phyloP scores from a whole-genome alignment of 2,888 invertebrate genomes.

The Trissolcus japonicus region DNA sequence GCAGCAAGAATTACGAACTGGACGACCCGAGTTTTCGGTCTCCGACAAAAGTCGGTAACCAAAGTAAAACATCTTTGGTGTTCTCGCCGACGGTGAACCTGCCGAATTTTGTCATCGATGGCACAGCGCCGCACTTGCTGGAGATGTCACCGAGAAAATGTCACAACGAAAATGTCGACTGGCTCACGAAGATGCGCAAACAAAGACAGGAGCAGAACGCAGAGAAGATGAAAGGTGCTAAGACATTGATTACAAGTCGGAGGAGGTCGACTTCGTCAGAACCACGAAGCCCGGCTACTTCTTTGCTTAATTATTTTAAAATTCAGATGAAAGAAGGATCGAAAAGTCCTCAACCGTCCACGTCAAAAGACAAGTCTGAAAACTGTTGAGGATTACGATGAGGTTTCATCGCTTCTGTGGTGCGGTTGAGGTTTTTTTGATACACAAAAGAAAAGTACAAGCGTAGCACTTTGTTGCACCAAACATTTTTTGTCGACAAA shows the following conservation, averaged over 20 bases:
- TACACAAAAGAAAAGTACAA: background rate
- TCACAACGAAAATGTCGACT: constrained; percentile 82
- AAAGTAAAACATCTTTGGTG: background rate
- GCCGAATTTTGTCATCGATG: constrained; percentile 86
- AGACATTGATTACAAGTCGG: constrained; percentile 18
- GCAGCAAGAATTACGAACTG: constrained; percentile 61
- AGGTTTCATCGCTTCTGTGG: background rate
- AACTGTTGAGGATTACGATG: constrained; percentile 15
- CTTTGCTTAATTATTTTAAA: constrained; percentile 52
- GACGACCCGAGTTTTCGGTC: constrained; percentile 68
- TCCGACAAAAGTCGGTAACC: constrained; percentile 26
- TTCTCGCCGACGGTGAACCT: constrained; percentile 83
- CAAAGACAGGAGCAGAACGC: constrained; percentile 74
- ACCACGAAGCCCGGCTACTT: constrained; percentile 43
- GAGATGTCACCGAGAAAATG: constrained; percentile 83
- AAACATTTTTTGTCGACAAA: too few species aligned
- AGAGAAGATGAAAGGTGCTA: constrained; percentile 29
- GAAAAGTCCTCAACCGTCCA: constrained; percentile 39
- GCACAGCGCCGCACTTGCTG: constrained; percentile 85
- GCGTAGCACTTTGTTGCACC: background rate
- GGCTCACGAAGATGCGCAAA: constrained; percentile 83
- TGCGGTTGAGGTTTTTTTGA: background rate
- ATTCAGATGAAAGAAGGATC: constrained; percentile 36
- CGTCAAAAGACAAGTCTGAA: constrained; percentile 25
- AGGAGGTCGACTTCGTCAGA: constrained; percentile 45